A percentile compares a stretch with the other conserved stretches of the same genome.
These are phyloP conservation scores for Drosophila lini DNA, from an alignment of 1,140 invertebrate species.

Conservation along the genomic window DNA sequence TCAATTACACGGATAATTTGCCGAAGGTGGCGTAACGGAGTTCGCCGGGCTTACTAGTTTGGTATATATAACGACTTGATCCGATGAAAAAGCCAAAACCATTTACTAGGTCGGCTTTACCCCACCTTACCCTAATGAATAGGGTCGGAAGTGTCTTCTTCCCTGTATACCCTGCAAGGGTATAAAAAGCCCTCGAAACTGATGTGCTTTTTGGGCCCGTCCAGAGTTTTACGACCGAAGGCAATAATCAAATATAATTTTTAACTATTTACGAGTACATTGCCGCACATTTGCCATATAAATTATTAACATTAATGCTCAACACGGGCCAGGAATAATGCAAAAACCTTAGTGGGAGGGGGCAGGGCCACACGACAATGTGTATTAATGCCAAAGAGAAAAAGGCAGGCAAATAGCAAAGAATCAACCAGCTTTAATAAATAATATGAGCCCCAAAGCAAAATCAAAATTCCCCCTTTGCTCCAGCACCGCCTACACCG, in stretches of 20 bases:
- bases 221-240: slow-evolving; percentile 23
- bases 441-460: slow-evolving; percentile 62
- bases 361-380: slow-evolving; percentile 21
- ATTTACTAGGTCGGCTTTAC: no score
- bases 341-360: slow-evolving; percentile 33
- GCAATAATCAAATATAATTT: slow-evolving; percentile 77
- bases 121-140: no score
- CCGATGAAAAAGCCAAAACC: no score
- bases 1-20: no score
- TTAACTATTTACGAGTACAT: slow-evolving; percentile 79
- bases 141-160: no score
- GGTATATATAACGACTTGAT: no score
- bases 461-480: slow-evolving; percentile 35
- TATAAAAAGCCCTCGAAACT: slow-evolving; percentile 19
- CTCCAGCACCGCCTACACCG: slow-evolving; percentile 18
- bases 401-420: slow-evolving; percentile 12
- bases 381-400: slow-evolving; percentile 50
- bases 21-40: no score
- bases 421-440: slow-evolving; percentile 47
- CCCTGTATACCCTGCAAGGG: no score
- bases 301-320: slow-evolving; percentile 76
- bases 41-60: no score
- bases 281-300: slow-evolving; percentile 60
- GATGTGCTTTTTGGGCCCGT: background rate
- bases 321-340: slow-evolving; percentile 39